These are phyloP conservation scores for Calycopis cecrops DNA, from an alignment of 1,140 invertebrate species.

Conservation along the genomic window DNA sequence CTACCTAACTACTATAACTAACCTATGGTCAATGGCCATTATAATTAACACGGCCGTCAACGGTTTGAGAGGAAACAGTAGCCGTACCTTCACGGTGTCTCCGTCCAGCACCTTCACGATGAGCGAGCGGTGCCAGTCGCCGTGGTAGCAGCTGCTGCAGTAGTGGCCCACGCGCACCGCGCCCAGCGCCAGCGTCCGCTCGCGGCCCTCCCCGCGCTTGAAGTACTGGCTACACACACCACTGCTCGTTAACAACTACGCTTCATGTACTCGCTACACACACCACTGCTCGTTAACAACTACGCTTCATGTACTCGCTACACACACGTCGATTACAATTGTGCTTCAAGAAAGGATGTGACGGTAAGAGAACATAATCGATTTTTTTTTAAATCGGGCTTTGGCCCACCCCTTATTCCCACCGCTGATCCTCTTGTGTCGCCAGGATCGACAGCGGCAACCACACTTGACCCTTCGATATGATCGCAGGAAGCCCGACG, in stretches of 20 bases:
- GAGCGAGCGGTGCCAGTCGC: constrained; percentile 59
- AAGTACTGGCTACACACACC: constrained; percentile 39
- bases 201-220: constrained; percentile 27
- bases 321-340: background rate
- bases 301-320: constrained; percentile 38
- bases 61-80: too few relatives aligned
- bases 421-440: too few relatives aligned
- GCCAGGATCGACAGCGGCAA: too few relatives aligned
- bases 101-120: constrained; percentile 46
- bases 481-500: too few relatives aligned
- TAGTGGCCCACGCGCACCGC: constrained; percentile 50
- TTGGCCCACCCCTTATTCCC: too few relatives aligned
- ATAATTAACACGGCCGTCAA: too few relatives aligned
- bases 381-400: too few relatives aligned
- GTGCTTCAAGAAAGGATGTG: constrained; percentile 32
- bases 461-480: too few relatives aligned
- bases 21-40: too few relatives aligned
- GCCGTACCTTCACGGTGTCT: constrained; percentile 48
- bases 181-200: constrained; percentile 37
- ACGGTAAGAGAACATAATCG: too few relatives aligned
- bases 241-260: background rate
- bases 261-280: constrained; percentile 37
- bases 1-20: too few relatives aligned
- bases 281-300: background rate
- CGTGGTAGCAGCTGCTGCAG: constrained; percentile 43